Evolutionary conservation across 2,797 vertebrate species (phyloP), one percentile per base, ranked within the genome.

Genomic region (Distichodus sexfasciatus): DNA sequence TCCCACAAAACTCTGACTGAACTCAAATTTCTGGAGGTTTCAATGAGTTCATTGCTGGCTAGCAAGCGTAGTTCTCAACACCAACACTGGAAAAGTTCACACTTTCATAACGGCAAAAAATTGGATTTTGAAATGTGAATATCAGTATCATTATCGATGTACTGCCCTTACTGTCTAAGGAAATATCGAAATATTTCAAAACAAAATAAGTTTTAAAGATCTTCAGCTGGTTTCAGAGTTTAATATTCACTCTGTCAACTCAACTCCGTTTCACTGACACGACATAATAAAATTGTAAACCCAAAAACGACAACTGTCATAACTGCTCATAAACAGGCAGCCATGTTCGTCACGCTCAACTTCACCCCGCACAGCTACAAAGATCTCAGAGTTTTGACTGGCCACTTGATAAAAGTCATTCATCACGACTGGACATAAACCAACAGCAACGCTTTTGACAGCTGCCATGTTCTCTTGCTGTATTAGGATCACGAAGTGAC

Each of bases 371-470:
- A 38, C 29, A 51, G 67, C 67, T 68, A 69, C 64, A 24, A n/a
- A 72, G 60, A 50, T 17, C 54, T 19, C 26, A 53, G 69, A 76
- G 57, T 76, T 77, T 74, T 66, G 75, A 80, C 66, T 65, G 78
- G 75, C 70, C 73, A 67, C 58, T 71, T 73, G 76, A 78, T 79
- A 76, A 76, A 73, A 76, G 66, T 71, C 70, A 71, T 78, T 77
- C 76, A 77, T 77, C 78, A 78, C 46, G 7, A 70, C n/a, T 61
- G 59, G 66, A 80, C 72, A 64, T 72, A 71, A 69, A 67, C 69
- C 51, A 66, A 74, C 63, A 58, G 46, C 54, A 53, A 24, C 8
- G 48, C 54, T 65, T 66, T 33, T 70, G 75, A 75, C 78, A 80
- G 70, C 75, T 68, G 75, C 68, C 78, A 68, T 74, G 70, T 76